Evolutionary conservation across 1,140 invertebrate genomes (phyloP), one percentile per base, ranked within the genome.

Genomic region (Calliopsis andreniformis): DNA sequence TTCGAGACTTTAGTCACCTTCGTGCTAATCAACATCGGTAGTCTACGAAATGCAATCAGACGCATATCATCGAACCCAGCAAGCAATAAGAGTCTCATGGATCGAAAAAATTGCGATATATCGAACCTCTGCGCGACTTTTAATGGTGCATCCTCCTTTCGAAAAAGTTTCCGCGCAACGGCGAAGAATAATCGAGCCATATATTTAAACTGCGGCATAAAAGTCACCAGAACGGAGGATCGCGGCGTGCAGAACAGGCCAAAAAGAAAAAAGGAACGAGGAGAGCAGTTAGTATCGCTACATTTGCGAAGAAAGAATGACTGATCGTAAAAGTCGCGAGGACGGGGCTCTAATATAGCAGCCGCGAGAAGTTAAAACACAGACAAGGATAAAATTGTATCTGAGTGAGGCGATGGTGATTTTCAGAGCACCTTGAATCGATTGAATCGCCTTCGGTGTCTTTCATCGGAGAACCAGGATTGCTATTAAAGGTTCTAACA

Each of bases 201-300:
- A 83, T 82, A 83, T 83, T 83, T 72, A 79, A 75, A 82, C 58
- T 70, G 35, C 20, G 47, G 51, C 63, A 67, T 82, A 79, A 82
- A 82, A 83, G 80, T 78, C 59, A 28, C 20, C 32, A 53, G 35
- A 18, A 1, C 45, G 43, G 16, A 28, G 43, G 61, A 56, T 20
- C 16, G 47, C 20, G 51, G 16, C 12, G n/a, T 18, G n/a, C 25
- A 16, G 20, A 8, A 3, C 6, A 42, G 28, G 2, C 35, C 5
- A 8, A 8, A 3, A 20, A 12, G 32, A 8, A 35, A 18, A 35
- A 32, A 59, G 49, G 49, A 79, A 73, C 51, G 80, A 82, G 64
- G 76, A 66, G 77, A 76, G 81, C 55, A 82, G 76, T 83, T 82
- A 83, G 81, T 83, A 82, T 83, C 81, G 81, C 81, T 83, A 83